Evolutionary conservation across 2,113 vertebrate species (phyloP).

Genomic region (Synchiropus splendidus): DNA sequence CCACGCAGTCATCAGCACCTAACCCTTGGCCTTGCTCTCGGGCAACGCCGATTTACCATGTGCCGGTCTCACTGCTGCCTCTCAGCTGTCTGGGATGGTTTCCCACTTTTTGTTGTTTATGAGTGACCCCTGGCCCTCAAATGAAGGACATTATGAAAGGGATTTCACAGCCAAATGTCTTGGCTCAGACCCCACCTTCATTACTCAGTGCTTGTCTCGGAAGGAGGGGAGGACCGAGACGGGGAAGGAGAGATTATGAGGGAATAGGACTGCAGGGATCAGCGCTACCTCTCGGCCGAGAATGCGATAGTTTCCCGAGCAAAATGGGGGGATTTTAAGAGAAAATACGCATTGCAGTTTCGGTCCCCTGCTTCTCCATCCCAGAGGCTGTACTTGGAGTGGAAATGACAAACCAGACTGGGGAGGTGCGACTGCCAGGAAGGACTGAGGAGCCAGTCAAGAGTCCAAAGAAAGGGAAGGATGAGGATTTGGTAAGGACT

Average conservation of each 20-base stretch:
- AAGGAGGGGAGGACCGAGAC: slow-evolving; percentile 5
- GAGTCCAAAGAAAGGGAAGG: slow-evolving; percentile 8
- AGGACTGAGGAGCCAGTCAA: slow-evolving; percentile 12
- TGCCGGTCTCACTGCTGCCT: slow-evolving; percentile 6
- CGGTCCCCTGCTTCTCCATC: background rate
- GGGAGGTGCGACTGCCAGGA: slow-evolving; percentile 19
- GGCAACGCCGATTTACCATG: slow-evolving; percentile 34
- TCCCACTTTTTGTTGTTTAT: slow-evolving; percentile 28
- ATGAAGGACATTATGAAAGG: slow-evolving; percentile 38
- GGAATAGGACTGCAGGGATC: slow-evolving; percentile 3
- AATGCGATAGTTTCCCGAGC: background rate
- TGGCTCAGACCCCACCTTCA: slow-evolving; percentile 22
- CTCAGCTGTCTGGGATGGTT: background rate
- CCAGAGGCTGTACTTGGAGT: slow-evolving; percentile 36
- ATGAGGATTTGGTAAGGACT: background rate
- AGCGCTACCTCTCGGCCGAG: background rate
- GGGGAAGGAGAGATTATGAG: slow-evolving; percentile 10
- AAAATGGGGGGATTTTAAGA: slow-evolving; percentile 20
- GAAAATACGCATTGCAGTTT: slow-evolving; percentile 28
- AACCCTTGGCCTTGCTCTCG: slow-evolving; percentile 5
- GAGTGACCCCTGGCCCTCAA: slow-evolving; percentile 31
- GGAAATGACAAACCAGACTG: slow-evolving; percentile 46
- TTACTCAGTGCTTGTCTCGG: slow-evolving; percentile 30
- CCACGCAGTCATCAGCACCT: slow-evolving; percentile 18
- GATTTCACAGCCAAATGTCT: slow-evolving; percentile 34